Conservation (phyloP, 2,113 vertebrate species). For the Emydura subglobosa region DNA sequence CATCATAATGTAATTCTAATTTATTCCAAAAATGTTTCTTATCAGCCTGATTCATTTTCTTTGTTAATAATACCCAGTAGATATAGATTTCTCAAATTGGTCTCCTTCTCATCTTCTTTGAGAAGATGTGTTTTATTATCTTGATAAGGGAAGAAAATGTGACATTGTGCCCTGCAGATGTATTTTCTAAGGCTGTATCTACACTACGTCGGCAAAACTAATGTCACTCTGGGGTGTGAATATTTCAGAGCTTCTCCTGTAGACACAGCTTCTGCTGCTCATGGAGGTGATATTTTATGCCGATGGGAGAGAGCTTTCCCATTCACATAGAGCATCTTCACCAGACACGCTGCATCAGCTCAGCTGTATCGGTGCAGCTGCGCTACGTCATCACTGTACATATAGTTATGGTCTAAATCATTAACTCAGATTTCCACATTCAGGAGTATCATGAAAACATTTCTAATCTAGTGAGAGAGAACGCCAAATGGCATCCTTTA, state of each 20-base stretch:
- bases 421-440: conserved; percentile 59
- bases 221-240: too few species aligned
- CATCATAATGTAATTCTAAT: conserved; percentile 58
- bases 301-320: too few species aligned
- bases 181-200: conserved; percentile 30
- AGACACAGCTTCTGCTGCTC: too few species aligned
- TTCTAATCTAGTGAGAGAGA: neutral
- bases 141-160: conserved; percentile 34
- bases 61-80: conserved; percentile 57
- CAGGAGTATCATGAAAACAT: conserved; percentile 20
- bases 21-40: conserved; percentile 56
- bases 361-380: too few species aligned
- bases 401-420: neutral
- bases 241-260: too few species aligned
- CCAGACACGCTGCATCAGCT: too few species aligned
- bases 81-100: conserved; percentile 41
- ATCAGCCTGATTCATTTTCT: conserved; percentile 30
- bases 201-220: too few species aligned
- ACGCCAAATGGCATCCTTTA: neutral
- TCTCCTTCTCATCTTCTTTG: conserved; percentile 36
- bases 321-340: too few species aligned
- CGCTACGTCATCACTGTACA: too few species aligned
- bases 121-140: conserved; percentile 49
- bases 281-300: too few species aligned
- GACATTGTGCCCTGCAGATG: conserved; percentile 26